Conservation (phyloP, 2,113 vertebrate genomes). For the Myiagra hebetior region DNA sequence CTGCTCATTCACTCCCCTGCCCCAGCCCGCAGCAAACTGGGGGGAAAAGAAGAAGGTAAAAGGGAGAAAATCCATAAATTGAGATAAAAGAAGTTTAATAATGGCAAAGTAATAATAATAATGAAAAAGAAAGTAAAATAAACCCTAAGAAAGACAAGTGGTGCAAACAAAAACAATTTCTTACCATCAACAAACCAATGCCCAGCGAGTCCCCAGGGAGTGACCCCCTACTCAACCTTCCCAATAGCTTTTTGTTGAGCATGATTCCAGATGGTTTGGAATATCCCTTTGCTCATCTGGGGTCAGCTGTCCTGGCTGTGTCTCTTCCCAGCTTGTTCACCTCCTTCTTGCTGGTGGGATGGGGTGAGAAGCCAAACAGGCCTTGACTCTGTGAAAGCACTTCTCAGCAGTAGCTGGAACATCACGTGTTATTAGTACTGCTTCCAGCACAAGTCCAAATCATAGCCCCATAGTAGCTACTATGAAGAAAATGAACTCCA, state of each 20-base stretch:
- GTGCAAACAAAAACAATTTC: not conserved
- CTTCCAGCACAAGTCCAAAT: not conserved
- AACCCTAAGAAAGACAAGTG: not conserved
- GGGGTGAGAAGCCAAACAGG: not conserved
- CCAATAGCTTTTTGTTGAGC: not conserved
- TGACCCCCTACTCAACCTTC: not conserved
- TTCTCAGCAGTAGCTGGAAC: not conserved
- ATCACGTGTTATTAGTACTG: accelerated
- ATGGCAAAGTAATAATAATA: not conserved
- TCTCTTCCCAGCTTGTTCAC: not conserved
- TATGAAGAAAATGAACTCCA: not conserved
- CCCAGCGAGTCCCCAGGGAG: not conserved
- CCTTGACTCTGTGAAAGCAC: not conserved
- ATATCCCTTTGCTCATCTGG: not conserved
- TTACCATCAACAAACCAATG: not conserved
- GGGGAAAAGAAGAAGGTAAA: not conserved
- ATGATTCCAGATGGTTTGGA: too few species aligned
- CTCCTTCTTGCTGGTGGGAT: not conserved
- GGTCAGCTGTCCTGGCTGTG: not conserved
- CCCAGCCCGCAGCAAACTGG: accelerated
- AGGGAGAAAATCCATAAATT: not conserved
- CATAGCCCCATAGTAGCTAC: not conserved
- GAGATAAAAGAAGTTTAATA: not conserved
- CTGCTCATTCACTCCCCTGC: not conserved
- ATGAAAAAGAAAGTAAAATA: not conserved